phyloP scores from a whole-genome alignment of 2,113 vertebrate species.

The Gobio gobio region DNA sequence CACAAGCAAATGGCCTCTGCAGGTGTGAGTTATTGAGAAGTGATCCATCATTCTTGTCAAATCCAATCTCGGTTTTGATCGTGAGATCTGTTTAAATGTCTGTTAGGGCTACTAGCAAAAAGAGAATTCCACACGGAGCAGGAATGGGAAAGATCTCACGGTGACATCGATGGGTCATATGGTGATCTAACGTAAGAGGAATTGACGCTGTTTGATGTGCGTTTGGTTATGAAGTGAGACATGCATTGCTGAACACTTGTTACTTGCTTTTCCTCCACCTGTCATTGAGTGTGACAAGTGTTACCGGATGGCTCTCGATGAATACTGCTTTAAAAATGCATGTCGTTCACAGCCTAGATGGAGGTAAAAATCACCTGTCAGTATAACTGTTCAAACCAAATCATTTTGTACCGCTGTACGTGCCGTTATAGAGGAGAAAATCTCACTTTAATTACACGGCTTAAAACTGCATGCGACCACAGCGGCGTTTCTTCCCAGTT shows the following conservation, averaged over 20 bases:
- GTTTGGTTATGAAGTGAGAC: constrained; percentile 18
- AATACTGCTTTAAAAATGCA: constrained; percentile 33
- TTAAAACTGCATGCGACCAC: neutral
- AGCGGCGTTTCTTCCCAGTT: neutral
- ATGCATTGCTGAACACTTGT: constrained; percentile 15
- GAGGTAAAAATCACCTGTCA: constrained; percentile 54
- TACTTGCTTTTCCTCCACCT: constrained; percentile 20
- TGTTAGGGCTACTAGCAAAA: neutral
- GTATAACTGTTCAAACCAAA: neutral
- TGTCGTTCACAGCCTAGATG: constrained; percentile 56
- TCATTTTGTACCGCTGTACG: neutral
- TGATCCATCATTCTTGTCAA: constrained; percentile 51
- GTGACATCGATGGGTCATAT: neutral
- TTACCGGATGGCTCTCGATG: constrained; percentile 56
- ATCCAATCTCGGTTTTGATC: neutral
- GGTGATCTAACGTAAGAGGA: constrained; percentile 1
- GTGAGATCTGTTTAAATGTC: constrained; percentile 4
- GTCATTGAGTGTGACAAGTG: constrained; percentile 57
- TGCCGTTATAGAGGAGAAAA: neutral
- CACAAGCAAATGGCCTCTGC: constrained; percentile 37
- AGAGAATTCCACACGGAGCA: neutral
- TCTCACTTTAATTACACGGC: neutral
- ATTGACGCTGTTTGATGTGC: constrained; percentile 8
- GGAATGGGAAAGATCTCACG: neutral
- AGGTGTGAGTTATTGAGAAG: constrained; percentile 49